phyloP scores from a whole-genome alignment of 37 sponge, comb jelly and placozoan genomes.

The Halichondria panicea region DNA sequence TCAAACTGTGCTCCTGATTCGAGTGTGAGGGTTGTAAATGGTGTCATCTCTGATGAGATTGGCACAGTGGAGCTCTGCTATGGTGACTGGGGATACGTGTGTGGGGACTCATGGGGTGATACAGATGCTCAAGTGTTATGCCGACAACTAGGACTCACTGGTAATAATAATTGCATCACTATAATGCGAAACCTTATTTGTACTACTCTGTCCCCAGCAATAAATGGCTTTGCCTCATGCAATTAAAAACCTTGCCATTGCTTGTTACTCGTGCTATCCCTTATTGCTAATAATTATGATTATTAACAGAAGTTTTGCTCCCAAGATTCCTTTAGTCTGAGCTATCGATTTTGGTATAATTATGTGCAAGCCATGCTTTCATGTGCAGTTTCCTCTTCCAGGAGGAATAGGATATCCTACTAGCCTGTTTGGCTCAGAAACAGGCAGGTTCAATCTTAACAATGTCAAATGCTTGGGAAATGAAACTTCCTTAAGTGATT shows the following conservation, averaged over 20 bases:
- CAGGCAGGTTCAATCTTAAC: neutral
- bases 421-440: neutral
- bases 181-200: too few relatives aligned
- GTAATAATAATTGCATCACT: neutral
- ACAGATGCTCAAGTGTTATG: conserved; percentile 20
- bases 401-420: too few relatives aligned
- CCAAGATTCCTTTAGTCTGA: too few relatives aligned
- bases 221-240: too few relatives aligned
- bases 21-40: neutral
- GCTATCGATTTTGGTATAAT: neutral
- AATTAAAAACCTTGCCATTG: too few relatives aligned
- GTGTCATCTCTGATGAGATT: neutral
- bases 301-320: too few relatives aligned
- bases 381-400: neutral
- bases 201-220: too few relatives aligned
- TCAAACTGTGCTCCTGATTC: too few relatives aligned
- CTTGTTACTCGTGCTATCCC: too few relatives aligned
- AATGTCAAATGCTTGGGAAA: conserved; percentile 4
- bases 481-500: neutral
- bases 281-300: too few relatives aligned
- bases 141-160: conserved; percentile 24
- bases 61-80: conserved; percentile 7
- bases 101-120: conserved; percentile 21
- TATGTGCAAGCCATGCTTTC: neutral
- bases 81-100: conserved; percentile 32